Base-by-base conservation (phyloP, 1,140 invertebrate species). In the Lasaia peninsularis region DNA sequence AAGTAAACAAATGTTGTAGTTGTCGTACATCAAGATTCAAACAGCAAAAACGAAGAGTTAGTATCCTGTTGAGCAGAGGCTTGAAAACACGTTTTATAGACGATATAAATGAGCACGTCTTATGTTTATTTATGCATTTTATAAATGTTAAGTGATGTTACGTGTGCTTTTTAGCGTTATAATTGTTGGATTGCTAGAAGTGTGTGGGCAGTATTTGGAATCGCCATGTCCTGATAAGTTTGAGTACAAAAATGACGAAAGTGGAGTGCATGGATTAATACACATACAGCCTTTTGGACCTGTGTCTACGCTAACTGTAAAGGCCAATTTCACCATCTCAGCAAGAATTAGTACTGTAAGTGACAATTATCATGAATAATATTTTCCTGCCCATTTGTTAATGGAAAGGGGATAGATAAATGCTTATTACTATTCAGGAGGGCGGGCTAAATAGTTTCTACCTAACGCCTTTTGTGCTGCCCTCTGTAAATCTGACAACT, bases 211-310 rank as follows among this genome's bases (percentile, higher is more conserved):
- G 28, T 57, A 63, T 14, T 31, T 60, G 14, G 56, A 67, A 16
- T 75, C 73, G 1, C 73, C 73, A 2, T 75, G 73, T 44, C 73
- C 73, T 12, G 33, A 70, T n/a, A 60, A 67, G 53, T 75, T 75
- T 62, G 63, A 70, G n/a, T 75, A 73, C 18, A 68, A 58, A 49
- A 63, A 37, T 37, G 73, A 75, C 54, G 31, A 61, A 11, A 65
- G 52, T 31, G 70, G 65, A 16, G 20, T 63, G 12, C 62, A 68
- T 40, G 73, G 73, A 21, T 31, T 55, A 7, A 59, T 75, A 11
- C 58, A 57, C 20, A 53, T 75, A 28, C 63, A 57, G 32, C 60
- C 70, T 6, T 52, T 62, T 21, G 67, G 62, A 50, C 28, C 48
- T 33, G 66, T 68, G n/a, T 51, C 63, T 3, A 60, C 55, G 50